Evolutionary conservation across 2,113 vertebrate species (phyloP).

Genomic region (Piaya cayana): DNA sequence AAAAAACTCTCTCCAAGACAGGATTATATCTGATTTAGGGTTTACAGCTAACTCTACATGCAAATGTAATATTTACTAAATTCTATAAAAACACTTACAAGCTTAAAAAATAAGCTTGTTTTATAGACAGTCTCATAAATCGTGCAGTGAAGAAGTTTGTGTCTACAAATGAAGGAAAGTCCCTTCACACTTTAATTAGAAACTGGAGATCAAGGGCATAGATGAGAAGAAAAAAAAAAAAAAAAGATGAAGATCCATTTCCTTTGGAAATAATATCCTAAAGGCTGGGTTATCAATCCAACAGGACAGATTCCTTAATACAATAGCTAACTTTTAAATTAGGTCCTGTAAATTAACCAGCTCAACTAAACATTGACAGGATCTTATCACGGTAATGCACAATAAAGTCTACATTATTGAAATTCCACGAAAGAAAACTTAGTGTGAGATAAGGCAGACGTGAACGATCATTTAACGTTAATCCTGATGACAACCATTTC

Average conservation of each 20-base stretch:
- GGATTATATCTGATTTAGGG: conserved; percentile 11
- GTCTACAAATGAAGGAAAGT: conserved; percentile 29
- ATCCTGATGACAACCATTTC: conserved; percentile 59
- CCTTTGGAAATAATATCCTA: conserved; percentile 54
- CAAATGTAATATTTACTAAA: conserved; percentile 13
- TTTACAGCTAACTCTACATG: conserved; percentile 32
- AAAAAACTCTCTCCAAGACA: neutral
- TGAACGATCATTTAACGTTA: conserved; percentile 68
- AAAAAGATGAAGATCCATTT: conserved; percentile 23
- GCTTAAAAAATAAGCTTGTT: conserved; percentile 6
- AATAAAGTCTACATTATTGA: conserved; percentile 64
- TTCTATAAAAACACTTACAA: conserved; percentile 9
- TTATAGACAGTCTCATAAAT: conserved; percentile 21
- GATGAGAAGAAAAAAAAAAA: neutral
- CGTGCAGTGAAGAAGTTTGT: neutral
- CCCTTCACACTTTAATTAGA: conserved; percentile 50
- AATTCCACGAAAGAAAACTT: conserved; percentile 61
- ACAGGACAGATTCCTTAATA: conserved; percentile 38
- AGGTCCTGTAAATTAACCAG: conserved; percentile 60
- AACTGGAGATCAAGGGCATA: neutral
- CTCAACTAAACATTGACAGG: conserved; percentile 26
- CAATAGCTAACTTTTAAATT: conserved; percentile 60
- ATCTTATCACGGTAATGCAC: conserved; percentile 56
- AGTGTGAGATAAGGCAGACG: conserved; percentile 3
- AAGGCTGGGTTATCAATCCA: conserved; percentile 46